A percentile compares a stretch with the other conserved stretches of the same genome.
These are phyloP conservation scores for Miniopterus natalensis DNA, from an alignment of 2,113 vertebrate species.

Conservation along the genomic window DNA sequence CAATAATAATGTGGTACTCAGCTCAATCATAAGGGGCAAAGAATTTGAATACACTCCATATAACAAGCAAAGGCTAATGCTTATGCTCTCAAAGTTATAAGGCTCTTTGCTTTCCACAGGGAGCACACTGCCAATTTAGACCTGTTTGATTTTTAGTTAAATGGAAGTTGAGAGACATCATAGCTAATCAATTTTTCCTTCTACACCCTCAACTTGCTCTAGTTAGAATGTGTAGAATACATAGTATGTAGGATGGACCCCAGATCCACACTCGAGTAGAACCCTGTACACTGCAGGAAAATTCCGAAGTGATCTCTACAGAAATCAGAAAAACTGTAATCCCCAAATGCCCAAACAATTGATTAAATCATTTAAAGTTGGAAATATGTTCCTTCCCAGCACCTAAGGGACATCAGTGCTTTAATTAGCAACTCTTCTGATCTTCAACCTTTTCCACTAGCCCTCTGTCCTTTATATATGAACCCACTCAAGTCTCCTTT, in stretches of 20 bases:
- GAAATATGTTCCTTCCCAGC: background rate
- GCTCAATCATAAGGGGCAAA: no score
- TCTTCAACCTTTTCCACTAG: background rate
- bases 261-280: background rate
- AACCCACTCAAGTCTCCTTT: background rate
- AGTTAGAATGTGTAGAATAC: background rate
- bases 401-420: background rate
- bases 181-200: no score
- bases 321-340: background rate
- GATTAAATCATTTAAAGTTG: background rate
- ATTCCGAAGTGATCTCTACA: background rate
- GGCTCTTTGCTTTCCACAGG: no score
- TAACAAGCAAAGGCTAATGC: no score
- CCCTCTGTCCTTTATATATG: background rate
- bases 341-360: background rate
- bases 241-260: background rate
- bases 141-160: no score
- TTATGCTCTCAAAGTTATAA: no score
- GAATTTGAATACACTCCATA: no score
- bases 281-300: background rate
- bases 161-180: no score
- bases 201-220: no score
- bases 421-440: background rate
- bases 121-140: no score
- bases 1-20: no score